Conservation (phyloP, 1,140 invertebrate species). For the Drosophila orosa region DNA sequence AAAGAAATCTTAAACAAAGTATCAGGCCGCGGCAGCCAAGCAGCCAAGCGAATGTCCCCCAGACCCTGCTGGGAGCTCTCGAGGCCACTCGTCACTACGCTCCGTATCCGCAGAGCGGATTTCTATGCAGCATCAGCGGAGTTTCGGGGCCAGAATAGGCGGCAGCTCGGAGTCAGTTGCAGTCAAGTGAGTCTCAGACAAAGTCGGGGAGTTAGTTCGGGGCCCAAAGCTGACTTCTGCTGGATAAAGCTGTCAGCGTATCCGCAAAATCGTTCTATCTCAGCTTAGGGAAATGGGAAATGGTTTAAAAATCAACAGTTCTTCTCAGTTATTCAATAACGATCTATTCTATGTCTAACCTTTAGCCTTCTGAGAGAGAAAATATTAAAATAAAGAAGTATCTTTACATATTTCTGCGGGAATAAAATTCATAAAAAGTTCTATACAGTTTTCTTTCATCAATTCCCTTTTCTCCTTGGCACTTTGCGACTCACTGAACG, state of each 20-base stretch:
- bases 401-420: not conserved
- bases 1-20: conserved; percentile 74
- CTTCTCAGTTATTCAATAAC: too few species aligned
- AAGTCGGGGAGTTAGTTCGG: conserved; percentile 55
- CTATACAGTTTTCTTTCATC: not conserved
- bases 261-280: conserved; percentile 8
- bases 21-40: conserved; percentile 72
- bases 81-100: conserved; percentile 49
- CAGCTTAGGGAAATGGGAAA: not conserved
- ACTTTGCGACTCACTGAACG: conserved; percentile 77
- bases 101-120: conserved; percentile 13
- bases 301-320: not conserved
- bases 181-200: conserved; percentile 61
- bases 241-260: conserved; percentile 16
- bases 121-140: conserved; percentile 29
- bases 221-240: conserved; percentile 51
- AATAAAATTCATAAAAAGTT: not conserved
- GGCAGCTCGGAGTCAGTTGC: conserved; percentile 36
- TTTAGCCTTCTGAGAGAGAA: too few species aligned
- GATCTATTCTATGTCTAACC: not conserved
- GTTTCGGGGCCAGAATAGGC: conserved; percentile 48
- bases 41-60: conserved; percentile 53
- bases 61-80: conserved; percentile 44
- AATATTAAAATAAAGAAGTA: not conserved
- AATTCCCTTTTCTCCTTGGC: conserved; percentile 12